These are phyloP conservation scores for Tamandua tetradactyla DNA, from an alignment of 2,797 vertebrate genomes.

Conservation along the genomic window DNA sequence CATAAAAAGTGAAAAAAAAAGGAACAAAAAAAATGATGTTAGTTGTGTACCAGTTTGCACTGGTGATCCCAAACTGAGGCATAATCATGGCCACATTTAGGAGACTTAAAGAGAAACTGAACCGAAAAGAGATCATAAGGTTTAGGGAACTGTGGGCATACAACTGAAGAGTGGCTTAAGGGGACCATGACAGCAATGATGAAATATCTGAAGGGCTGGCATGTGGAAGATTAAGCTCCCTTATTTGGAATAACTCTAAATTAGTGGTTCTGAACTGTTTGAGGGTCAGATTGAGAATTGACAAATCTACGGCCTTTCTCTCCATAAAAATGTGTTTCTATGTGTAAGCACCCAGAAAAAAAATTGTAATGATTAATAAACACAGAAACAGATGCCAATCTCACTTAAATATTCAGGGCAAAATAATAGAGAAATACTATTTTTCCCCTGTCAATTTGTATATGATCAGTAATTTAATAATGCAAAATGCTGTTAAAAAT, in stretches of 20 bases:
- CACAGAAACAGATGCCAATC: neutral
- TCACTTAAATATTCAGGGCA: neutral
- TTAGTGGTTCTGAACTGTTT: neutral
- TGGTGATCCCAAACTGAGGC: neutral
- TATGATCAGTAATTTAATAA: neutral
- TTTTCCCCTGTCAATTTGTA: neutral
- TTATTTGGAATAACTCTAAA: neutral
- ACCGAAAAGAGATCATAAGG: neutral
- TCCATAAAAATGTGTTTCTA: neutral
- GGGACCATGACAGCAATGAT: neutral
- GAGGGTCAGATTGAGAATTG: neutral
- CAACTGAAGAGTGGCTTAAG: neutral
- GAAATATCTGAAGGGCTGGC: neutral
- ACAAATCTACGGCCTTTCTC: neutral
- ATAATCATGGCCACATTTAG: neutral
- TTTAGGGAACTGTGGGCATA: neutral
- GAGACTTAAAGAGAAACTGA: neutral
- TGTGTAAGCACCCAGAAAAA: neutral
- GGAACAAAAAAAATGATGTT: neutral
- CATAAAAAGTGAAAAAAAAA: neutral
- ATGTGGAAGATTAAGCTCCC: neutral
- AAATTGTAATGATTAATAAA: neutral
- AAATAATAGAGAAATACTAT: neutral
- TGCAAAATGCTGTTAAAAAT: neutral
- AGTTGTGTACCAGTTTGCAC: neutral